These are phyloP conservation scores for Aleiodes sp. DNA, from an alignment of 1,140 invertebrate genomes.

Conservation along the genomic window DNA sequence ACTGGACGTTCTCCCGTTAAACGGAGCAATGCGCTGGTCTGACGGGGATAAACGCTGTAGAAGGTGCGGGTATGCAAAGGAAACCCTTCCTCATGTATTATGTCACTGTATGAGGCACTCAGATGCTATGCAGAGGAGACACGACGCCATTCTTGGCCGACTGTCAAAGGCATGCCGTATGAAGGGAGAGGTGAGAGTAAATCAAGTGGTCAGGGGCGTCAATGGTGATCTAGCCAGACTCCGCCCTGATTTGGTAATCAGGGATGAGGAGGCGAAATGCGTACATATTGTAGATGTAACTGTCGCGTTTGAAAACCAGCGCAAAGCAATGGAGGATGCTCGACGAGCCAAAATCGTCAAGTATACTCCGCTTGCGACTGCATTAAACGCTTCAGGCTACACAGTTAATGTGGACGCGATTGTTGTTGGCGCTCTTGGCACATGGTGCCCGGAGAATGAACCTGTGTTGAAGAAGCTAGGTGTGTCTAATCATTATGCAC, in stretches of 20 bases:
- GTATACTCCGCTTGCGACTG: constrained; percentile 39
- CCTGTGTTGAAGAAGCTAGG: constrained; percentile 22
- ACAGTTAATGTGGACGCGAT: constrained; percentile 38
- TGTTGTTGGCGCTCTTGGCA: constrained; percentile 44
- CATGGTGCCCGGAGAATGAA: constrained; percentile 45
- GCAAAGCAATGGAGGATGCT: constrained; percentile 32
- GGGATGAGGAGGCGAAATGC: constrained; percentile 34
- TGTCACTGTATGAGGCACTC: constrained; percentile 44
- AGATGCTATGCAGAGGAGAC: constrained; percentile 12
- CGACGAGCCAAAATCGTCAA: constrained; percentile 41
- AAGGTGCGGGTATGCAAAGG: constrained; percentile 35
- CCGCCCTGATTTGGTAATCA: constrained; percentile 50
- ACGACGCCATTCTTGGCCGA: constrained; percentile 32
- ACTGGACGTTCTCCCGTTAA: constrained; percentile 51
- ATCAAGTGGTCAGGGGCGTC: constrained; percentile 28
- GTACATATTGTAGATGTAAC: constrained; percentile 51
- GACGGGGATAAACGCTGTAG: constrained; percentile 43
- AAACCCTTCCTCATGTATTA: constrained; percentile 52
- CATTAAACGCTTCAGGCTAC: constrained; percentile 32
- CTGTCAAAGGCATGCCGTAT: constrained; percentile 19
- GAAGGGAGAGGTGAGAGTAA: constrained; percentile 6
- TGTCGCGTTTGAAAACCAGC: constrained; percentile 55
- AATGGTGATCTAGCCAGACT: constrained; percentile 30
- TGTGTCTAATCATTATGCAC: constrained; percentile 24
- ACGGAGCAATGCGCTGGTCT: constrained; percentile 36